Evolutionary conservation across 2,113 vertebrate genomes (phyloP).

Genomic region (Budorcas taxicolor): DNA sequence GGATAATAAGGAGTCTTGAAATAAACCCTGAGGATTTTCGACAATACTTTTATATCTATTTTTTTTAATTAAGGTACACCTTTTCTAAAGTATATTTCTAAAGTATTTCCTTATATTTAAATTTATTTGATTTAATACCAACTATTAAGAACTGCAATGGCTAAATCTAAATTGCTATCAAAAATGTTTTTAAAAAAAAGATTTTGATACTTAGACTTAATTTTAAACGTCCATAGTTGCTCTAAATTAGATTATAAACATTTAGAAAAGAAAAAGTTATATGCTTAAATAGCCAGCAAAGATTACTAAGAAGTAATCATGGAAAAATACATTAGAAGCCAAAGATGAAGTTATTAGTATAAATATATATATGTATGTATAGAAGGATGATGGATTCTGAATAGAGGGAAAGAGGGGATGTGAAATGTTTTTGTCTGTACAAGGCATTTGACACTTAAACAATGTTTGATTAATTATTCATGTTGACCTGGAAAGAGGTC

Average conservation of each 20-base stretch:
- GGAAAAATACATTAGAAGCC: background rate
- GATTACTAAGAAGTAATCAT: background rate
- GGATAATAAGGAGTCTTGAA: background rate
- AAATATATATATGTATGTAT: background rate
- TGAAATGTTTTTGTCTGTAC: background rate
- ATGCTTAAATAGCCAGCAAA: background rate
- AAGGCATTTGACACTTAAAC: constrained; percentile 32
- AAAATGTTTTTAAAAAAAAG: background rate
- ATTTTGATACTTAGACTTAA: background rate
- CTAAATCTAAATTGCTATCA: background rate
- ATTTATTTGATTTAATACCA: background rate
- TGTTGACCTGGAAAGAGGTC: constrained; percentile 20
- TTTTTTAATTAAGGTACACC: background rate
- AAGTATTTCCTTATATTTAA: background rate
- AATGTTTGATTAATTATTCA: constrained; percentile 23
- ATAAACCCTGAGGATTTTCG: background rate
- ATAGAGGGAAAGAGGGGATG: background rate
- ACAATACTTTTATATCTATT: background rate
- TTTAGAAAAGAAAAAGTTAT: background rate
- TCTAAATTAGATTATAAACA: constrained; percentile 11
- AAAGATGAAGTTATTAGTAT: background rate
- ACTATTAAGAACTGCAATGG: background rate
- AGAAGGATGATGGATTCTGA: background rate
- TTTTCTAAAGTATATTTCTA: background rate
- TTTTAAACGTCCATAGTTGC: background rate